Evolutionary conservation across 2,113 vertebrate genomes (phyloP).

Genomic region (Centrocercus urophasianus): DNA sequence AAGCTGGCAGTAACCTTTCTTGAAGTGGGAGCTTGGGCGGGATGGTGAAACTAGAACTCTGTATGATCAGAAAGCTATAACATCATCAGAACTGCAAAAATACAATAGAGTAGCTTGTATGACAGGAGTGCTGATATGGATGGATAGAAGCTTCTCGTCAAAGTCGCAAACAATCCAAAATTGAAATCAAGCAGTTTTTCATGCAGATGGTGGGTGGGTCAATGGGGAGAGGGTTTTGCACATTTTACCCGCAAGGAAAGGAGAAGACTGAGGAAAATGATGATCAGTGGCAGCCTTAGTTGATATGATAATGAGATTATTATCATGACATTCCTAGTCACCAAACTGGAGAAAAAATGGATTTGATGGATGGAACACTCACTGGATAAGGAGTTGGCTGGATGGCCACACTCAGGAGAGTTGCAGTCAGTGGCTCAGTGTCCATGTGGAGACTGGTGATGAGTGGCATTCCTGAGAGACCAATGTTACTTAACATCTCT

Average conservation of each 20-base stretch:
- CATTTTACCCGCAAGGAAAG: too few relatives aligned
- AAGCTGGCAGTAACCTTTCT: neutral
- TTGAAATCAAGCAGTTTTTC: neutral
- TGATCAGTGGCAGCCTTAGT: neutral
- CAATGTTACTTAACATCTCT: too few relatives aligned
- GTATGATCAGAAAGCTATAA: neutral
- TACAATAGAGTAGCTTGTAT: neutral
- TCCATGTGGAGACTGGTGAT: too few relatives aligned
- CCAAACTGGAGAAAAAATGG: too few relatives aligned
- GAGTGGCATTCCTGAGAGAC: too few relatives aligned
- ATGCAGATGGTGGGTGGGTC: neutral
- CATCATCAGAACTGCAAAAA: neutral
- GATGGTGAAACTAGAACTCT: neutral
- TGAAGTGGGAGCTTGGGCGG: neutral
- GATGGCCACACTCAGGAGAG: too few relatives aligned
- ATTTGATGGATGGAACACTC: too few relatives aligned
- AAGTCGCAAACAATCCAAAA: neutral
- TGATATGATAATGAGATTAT: neutral
- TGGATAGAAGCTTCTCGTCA: too few relatives aligned
- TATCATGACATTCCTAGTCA: too few relatives aligned
- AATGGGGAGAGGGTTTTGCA: neutral
- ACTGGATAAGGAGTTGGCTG: too few relatives aligned
- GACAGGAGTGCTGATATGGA: neutral
- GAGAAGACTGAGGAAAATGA: neutral
- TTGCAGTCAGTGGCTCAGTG: too few relatives aligned